Conservation (phyloP, 2,113 vertebrate genomes). For the Plestiodon gilberti region DNA sequence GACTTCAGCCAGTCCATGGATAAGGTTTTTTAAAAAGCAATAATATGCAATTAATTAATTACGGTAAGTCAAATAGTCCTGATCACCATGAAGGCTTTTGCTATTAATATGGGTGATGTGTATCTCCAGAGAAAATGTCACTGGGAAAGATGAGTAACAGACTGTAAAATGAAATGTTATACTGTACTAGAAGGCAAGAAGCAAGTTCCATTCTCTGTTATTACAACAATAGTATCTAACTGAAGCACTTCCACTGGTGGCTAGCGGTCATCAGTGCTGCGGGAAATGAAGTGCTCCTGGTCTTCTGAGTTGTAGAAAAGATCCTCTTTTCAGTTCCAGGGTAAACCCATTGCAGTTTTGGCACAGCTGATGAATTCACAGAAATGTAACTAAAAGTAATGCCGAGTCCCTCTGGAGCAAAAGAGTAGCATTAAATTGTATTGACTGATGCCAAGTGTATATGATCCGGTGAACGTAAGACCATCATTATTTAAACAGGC, state of each 20-base stretch:
- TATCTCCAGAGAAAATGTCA: conserved; percentile 31
- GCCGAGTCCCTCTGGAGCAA: neutral
- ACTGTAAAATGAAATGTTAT: conserved; percentile 5
- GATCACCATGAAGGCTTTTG: conserved; percentile 17
- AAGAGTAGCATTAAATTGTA: conserved; percentile 11
- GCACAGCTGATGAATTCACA: neutral
- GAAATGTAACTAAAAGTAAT: neutral
- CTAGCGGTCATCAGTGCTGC: neutral
- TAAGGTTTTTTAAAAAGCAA: conserved; percentile 32
- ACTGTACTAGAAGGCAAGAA: conserved; percentile 14
- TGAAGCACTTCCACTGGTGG: neutral
- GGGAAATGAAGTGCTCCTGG: neutral
- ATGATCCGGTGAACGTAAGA: conserved; percentile 53
- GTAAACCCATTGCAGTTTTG: neutral
- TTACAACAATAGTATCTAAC: neutral
- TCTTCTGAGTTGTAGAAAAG: conserved; percentile 10
- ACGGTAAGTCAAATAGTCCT: neutral
- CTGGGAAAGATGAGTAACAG: neutral
- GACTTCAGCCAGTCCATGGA: neutral
- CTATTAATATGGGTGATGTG: conserved; percentile 6
- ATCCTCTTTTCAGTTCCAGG: neutral
- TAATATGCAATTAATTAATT: conserved; percentile 8
- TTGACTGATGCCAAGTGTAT: conserved; percentile 55
- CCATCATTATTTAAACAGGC: neutral
- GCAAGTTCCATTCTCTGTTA: neutral